Evolutionary conservation across 2,797 vertebrate species (phyloP).

Genomic region (Falco concolor): DNA sequence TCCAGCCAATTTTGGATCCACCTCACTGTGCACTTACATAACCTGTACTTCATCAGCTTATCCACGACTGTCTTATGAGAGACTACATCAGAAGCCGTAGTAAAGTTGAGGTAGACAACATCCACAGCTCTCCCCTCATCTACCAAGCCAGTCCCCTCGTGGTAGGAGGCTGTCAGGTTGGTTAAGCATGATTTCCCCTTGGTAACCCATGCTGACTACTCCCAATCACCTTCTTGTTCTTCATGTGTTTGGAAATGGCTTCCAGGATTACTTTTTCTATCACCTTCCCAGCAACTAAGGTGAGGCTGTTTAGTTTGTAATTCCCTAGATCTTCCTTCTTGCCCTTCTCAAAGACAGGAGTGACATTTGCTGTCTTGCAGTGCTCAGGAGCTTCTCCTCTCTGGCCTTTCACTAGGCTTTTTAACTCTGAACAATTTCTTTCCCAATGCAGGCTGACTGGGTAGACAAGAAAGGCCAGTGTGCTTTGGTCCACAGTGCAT

Average conservation of each 20-base stretch:
- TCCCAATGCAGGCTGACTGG: constrained; percentile 80
- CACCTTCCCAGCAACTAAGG: not conserved
- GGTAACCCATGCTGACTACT: not conserved
- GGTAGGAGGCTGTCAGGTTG: not conserved
- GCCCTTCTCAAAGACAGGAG: not conserved
- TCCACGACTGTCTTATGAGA: not conserved
- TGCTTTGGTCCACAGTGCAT: constrained; percentile 88
- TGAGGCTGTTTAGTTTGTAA: not conserved
- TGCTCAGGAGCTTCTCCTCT: not conserved
- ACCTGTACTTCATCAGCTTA: not conserved
- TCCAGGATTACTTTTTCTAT: not conserved
- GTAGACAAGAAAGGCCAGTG: constrained; percentile 96
- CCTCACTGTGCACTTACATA: rapidly evolving
- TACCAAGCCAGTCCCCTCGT: not conserved
- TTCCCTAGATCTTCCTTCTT: not conserved
- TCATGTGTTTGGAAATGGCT: not conserved
- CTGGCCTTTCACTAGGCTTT: not conserved
- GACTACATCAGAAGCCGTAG: not conserved
- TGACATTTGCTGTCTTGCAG: not conserved
- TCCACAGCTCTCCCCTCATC: not conserved
- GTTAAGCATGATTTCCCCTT: not conserved
- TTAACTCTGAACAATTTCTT: not conserved
- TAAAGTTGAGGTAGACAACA: rapidly evolving
- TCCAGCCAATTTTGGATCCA: not conserved
- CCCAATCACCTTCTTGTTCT: not conserved